These are phyloP conservation scores for Chaenogobius annularis DNA, from an alignment of 2,113 vertebrate species.

Conservation along the genomic window DNA sequence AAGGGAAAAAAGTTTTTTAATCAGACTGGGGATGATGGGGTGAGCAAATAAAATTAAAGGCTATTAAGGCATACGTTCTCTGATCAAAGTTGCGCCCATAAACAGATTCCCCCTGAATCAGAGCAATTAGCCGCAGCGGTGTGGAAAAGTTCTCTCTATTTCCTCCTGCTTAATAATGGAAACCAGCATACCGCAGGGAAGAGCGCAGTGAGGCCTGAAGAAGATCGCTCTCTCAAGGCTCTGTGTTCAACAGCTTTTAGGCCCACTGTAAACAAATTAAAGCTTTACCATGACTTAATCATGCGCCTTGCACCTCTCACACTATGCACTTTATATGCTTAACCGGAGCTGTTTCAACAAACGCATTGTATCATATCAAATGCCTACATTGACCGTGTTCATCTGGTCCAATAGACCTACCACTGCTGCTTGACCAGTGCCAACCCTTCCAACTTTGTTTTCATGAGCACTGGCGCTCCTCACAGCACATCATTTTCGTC, in stretches of 20 bases:
- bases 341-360: constrained; percentile 23
- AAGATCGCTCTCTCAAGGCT: constrained; percentile 71
- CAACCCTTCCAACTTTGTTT: neutral
- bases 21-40: constrained; percentile 76
- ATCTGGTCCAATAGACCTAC: constrained; percentile 21
- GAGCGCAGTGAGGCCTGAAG: constrained; percentile 63
- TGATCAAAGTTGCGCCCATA: constrained; percentile 81
- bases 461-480: too few species aligned
- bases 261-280: constrained; percentile 70
- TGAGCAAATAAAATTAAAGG: constrained; percentile 83
- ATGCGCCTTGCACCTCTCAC: constrained; percentile 50
- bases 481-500: too few species aligned
- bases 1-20: constrained; percentile 73
- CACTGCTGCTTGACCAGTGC: neutral
- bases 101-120: constrained; percentile 80
- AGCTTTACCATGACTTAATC: constrained; percentile 67
- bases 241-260: constrained; percentile 66
- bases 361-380: constrained; percentile 9
- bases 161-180: constrained; percentile 76
- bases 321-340: constrained; percentile 30
- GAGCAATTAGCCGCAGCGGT: constrained; percentile 74
- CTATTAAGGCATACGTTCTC: constrained; percentile 80
- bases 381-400: constrained; percentile 31
- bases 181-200: constrained; percentile 66
- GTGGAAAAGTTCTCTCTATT: constrained; percentile 73